phyloP scores from a whole-genome alignment of 2,113 vertebrate species.

The Brachionichthys hirsutus region DNA sequence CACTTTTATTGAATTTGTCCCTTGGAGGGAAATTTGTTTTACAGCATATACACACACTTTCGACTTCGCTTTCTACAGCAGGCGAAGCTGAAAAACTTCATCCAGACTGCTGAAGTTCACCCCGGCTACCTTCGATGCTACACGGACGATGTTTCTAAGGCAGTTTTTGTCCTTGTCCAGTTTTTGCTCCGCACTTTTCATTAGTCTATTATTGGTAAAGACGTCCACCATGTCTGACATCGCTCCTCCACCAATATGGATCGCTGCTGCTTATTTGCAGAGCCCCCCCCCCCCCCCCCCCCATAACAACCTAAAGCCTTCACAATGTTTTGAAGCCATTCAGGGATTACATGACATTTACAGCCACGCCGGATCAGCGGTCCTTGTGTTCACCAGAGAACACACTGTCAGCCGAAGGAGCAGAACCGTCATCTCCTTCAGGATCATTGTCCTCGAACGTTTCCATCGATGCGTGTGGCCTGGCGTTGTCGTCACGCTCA shows the following conservation, averaged over 20 bases:
- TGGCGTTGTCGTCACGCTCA: constrained; percentile 10
- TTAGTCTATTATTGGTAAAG: too few species aligned
- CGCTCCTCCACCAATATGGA: not conserved
- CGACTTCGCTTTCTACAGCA: too few species aligned
- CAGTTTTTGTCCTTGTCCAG: too few species aligned
- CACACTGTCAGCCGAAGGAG: constrained; percentile 15
- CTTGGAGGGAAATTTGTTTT: too few species aligned
- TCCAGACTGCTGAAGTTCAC: too few species aligned
- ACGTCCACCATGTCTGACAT: not conserved
- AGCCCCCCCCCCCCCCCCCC: not conserved
- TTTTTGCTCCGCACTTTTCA: too few species aligned
- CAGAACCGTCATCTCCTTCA: constrained; percentile 28
- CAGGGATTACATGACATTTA: constrained; percentile 7
- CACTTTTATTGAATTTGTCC: too few species aligned
- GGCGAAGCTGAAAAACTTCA: too few species aligned
- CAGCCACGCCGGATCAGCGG: constrained; percentile 4
- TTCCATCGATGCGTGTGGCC: constrained; percentile 3
- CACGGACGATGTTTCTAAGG: too few species aligned
- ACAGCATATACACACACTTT: too few species aligned
- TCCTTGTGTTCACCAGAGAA: constrained; percentile 20
- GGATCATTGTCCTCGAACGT: constrained; percentile 17
- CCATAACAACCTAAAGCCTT: constrained; percentile 4
- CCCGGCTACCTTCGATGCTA: too few species aligned
- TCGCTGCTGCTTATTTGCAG: not conserved
- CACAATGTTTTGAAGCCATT: not conserved